phyloP scores from a whole-genome alignment of 1,140 invertebrate species.

The Diachasma alloeum region DNA sequence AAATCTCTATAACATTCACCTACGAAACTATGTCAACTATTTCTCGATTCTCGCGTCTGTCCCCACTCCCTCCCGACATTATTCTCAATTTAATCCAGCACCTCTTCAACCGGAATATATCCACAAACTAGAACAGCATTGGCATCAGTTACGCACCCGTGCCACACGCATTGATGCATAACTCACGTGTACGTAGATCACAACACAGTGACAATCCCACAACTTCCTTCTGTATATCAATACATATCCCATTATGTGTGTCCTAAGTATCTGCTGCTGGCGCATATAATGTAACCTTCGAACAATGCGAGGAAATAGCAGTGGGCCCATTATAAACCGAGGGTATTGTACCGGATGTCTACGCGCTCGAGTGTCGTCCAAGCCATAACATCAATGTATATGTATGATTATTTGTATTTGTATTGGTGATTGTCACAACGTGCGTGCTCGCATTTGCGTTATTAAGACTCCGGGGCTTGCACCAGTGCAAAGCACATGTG shows the following conservation, averaged over 20 bases:
- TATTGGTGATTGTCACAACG: constrained; percentile 12
- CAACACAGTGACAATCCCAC: neutral
- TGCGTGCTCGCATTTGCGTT: constrained; percentile 25
- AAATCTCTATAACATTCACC: no score
- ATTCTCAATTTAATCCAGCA: no score
- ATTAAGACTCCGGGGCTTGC: constrained; percentile 21
- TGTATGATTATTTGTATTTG: constrained; percentile 13
- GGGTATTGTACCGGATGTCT: constrained; percentile 58
- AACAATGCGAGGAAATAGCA: constrained; percentile 53
- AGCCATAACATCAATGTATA: neutral
- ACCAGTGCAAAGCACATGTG: constrained; percentile 39
- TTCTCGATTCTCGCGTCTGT: no score
- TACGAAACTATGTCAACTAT: no score
- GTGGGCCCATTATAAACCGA: constrained; percentile 47
- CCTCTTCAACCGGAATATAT: no score
- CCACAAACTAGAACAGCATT: no score
- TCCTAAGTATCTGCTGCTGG: constrained; percentile 16
- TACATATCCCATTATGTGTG: neutral
- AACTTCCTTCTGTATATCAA: neutral
- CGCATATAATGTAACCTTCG: constrained; percentile 44
- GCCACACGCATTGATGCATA: neutral
- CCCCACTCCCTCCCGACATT: no score
- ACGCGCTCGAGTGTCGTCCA: constrained; percentile 40
- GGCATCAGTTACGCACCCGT: neutral
- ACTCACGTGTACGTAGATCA: neutral